Conservation (phyloP, 2,888 invertebrate genomes). For the Amblyteles armatorius region DNA sequence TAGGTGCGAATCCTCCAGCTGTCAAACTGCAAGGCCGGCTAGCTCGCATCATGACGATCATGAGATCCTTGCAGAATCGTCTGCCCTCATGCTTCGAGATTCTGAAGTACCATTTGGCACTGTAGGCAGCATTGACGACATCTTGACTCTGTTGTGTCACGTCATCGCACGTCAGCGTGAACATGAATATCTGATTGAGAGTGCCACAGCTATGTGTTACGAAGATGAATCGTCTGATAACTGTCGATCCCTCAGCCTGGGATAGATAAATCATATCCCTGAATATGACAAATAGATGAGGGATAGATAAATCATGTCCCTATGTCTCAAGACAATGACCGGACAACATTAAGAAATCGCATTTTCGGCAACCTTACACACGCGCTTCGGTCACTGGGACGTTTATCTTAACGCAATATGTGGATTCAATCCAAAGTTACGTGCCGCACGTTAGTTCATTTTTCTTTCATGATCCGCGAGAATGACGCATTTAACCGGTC, state of each 20-base stretch:
- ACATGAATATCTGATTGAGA: constrained; percentile 61
- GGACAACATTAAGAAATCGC: background rate
- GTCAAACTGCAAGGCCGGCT: constrained; percentile 65
- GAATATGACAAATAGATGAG: too few species aligned
- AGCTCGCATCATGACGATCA: constrained; percentile 66
- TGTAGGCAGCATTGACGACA: constrained; percentile 52
- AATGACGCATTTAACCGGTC: too few species aligned
- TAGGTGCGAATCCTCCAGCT: constrained; percentile 67
- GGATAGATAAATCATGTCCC: background rate
- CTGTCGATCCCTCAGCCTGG: background rate
- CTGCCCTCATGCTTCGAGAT: background rate
- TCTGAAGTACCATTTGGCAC: background rate
- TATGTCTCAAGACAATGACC: background rate
- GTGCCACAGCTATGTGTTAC: constrained; percentile 53
- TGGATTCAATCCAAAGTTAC: background rate
- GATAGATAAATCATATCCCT: background rate
- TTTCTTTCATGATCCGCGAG: too few species aligned
- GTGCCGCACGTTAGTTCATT: too few species aligned
- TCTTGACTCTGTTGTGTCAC: constrained; percentile 57
- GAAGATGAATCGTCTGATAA: constrained; percentile 50
- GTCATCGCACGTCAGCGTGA: constrained; percentile 69
- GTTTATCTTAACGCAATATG: background rate
- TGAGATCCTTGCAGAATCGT: constrained; percentile 60
- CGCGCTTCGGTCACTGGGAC: background rate
- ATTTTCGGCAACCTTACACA: background rate